Base-by-base conservation (phyloP, 1,140 invertebrate species). In the Daktulosphaira vitifoliae region DNA sequence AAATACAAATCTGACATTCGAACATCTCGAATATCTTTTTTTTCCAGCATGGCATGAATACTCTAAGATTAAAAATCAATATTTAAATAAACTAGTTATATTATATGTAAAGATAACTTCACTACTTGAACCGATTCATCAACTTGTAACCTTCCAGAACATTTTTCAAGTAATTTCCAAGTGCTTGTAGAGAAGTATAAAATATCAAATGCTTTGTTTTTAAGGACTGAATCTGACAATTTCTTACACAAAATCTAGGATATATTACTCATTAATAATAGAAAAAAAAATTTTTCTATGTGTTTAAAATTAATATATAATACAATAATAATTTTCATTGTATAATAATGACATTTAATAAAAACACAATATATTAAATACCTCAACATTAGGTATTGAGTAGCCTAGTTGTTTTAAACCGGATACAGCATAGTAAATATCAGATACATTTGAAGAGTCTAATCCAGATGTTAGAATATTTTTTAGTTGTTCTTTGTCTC, bases 241-340 rank as follows among this genome's bases (percentile, higher is more conserved):
- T 73, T 76, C 44, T 80, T 78, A 71, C 82, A 84, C 15, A 78
- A 75, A 66, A 79, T 77, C 81, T 83, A 70, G 22, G 75, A 72
- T 67, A 66, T 69, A 37, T 49, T 67, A 66, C 66, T 52, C 51
- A 46, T 53, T 18, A 37, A 18, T 13, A 18, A 16, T 20, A n/a
- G n/a, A n/a, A n/a, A n/a, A n/a, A n/a, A n/a, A n/a, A n/a, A n/a
- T n/a, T n/a, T n/a, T n/a, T n/a, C n/a, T n/a, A n/a, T n/a, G n/a
- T n/a, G n/a, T n/a, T n/a, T n/a, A n/a, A n/a, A n/a, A n/a, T n/a
- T n/a, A n/a, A n/a, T n/a, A n/a, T n/a, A n/a, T n/a, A n/a, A n/a
- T n/a, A n/a, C n/a, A n/a, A n/a, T n/a, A n/a, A n/a, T n/a, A n/a
- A n/a, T n/a, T n/a, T n/a, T n/a, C n/a, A n/a, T n/a, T n/a, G n/a